Conservation (phyloP, 1,140 invertebrate species). For the Penaeus japonicus region DNA sequence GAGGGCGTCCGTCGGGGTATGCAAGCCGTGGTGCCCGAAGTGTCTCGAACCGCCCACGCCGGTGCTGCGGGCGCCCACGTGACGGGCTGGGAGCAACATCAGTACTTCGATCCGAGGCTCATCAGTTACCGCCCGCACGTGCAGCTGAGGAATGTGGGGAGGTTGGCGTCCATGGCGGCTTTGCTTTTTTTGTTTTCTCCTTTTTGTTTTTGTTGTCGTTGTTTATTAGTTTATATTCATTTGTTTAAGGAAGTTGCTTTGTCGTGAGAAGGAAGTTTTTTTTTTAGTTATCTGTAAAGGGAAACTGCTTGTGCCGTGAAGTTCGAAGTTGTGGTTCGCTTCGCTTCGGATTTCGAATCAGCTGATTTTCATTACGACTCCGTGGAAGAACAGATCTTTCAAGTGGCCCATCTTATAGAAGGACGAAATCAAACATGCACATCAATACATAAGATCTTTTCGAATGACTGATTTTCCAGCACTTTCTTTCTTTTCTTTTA, state of each 20-base stretch:
- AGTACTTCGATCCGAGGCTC: conserved; percentile 29
- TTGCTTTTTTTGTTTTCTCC: not conserved
- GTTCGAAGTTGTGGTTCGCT: no score
- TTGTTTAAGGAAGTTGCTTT: no score
- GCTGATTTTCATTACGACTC: no score
- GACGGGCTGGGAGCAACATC: conserved; percentile 39
- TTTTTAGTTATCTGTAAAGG: no score
- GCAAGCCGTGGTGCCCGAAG: conserved; percentile 37
- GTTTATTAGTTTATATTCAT: no score
- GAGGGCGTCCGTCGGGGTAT: conserved; percentile 1
- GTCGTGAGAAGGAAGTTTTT: no score
- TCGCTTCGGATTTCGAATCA: no score
- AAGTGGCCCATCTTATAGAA: no score
- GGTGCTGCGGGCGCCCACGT: conserved; percentile 36
- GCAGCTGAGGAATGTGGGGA: not conserved
- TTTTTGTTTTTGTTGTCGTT: no score
- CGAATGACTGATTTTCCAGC: not conserved
- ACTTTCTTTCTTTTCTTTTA: not conserved
- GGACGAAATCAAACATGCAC: not conserved
- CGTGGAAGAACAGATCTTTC: no score
- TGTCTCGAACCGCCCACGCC: conserved; percentile 42
- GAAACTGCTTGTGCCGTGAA: no score
- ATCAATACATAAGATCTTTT: not conserved
- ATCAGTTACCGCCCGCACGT: not conserved
- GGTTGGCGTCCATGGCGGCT: not conserved